phyloP scores from a whole-genome alignment of 2,888 invertebrate genomes.

The Cyaniris semiargus region DNA sequence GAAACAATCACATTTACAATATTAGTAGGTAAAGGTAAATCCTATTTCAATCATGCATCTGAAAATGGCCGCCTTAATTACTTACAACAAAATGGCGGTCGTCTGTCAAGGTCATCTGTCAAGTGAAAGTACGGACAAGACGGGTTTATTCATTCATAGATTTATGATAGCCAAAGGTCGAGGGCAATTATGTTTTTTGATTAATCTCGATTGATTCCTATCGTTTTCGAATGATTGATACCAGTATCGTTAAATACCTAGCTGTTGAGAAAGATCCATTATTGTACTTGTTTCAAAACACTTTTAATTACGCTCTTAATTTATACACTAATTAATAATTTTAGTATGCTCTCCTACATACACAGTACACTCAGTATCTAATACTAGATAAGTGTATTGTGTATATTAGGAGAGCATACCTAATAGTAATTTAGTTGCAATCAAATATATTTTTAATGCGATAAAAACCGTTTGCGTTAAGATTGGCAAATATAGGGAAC shows the following conservation, averaged over 20 bases:
- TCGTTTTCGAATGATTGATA: slow-evolving; percentile 40
- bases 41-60: slow-evolving; percentile 33
- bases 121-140: slow-evolving; percentile 49
- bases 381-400: background rate
- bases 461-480: background rate
- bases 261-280: slow-evolving; percentile 37
- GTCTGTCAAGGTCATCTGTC: slow-evolving; percentile 51
- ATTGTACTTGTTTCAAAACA: slow-evolving; percentile 9
- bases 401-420: background rate
- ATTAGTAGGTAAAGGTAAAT: slow-evolving; percentile 31
- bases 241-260: slow-evolving; percentile 34
- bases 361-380: too few relatives aligned
- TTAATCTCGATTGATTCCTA: slow-evolving; percentile 37
- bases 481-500: background rate
- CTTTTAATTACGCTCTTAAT: background rate
- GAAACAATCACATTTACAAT: slow-evolving; percentile 15
- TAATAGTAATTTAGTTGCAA: background rate
- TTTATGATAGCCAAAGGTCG: slow-evolving; percentile 52
- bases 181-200: slow-evolving; percentile 46
- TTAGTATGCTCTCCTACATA: background rate
- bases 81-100: slow-evolving; percentile 40
- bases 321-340: background rate
- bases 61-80: slow-evolving; percentile 41
- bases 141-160: slow-evolving; percentile 45
- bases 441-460: background rate